Evolutionary conservation across 2,113 vertebrate genomes (phyloP).

Genomic region (Podiceps cristatus): DNA sequence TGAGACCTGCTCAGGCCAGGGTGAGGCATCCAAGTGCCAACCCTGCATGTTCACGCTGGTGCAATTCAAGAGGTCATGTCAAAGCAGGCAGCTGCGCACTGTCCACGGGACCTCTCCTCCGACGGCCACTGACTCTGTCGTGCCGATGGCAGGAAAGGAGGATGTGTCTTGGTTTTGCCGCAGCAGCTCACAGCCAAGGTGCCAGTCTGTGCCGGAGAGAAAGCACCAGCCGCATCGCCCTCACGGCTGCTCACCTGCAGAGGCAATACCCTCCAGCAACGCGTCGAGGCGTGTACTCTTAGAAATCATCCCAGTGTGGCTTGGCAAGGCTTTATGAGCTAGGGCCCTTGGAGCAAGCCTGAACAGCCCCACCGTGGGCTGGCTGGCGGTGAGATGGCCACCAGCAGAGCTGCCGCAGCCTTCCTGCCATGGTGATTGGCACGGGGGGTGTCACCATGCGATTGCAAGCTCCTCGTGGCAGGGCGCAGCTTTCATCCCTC

Average conservation of each 20-base stretch:
- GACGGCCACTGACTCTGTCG: background rate
- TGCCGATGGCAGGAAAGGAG: background rate
- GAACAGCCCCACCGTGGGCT: background rate
- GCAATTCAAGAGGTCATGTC: background rate
- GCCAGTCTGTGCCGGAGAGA: background rate
- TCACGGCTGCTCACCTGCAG: background rate
- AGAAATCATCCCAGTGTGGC: background rate
- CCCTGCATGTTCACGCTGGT: background rate
- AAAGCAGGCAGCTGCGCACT: background rate
- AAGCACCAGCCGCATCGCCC: background rate
- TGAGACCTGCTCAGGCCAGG: background rate
- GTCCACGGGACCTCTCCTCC: background rate
- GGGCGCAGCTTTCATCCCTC: background rate
- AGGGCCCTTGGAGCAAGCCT: background rate
- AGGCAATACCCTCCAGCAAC: background rate
- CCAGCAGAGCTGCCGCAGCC: background rate
- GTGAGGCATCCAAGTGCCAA: background rate
- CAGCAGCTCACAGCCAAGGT: background rate
- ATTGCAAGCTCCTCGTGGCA: background rate
- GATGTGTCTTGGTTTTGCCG: background rate
- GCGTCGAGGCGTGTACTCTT: fast-evolving
- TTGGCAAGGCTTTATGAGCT: background rate
- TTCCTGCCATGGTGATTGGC: background rate
- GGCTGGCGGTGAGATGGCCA: background rate
- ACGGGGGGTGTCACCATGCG: background rate